Base-by-base conservation (phyloP, 2,797 vertebrate genomes). In the Danionella dracula region DNA sequence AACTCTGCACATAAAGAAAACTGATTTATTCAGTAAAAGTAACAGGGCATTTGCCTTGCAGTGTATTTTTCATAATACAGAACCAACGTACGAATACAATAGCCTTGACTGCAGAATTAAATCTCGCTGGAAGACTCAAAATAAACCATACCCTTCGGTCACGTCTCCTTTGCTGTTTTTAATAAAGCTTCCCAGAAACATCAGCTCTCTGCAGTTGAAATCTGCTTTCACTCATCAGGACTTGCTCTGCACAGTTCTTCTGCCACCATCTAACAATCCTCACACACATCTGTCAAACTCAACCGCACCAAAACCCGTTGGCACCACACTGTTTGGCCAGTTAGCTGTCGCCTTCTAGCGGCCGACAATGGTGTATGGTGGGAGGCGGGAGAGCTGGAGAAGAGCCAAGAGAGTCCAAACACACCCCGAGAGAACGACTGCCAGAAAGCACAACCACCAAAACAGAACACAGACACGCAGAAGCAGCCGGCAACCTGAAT, bases 271-370 rank as follows among this genome's bases (percentile, higher is more conserved):
- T n/a, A n/a, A n/a, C n/a, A n/a, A 13, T 16, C n/a, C 27, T 13
- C 13, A 16, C 6, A 27, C 0, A 31, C 8, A 32, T 60, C 12
- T 7, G 8, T 38, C 51, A 55, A 23, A 40, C 32, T 23, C 8
- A 19, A 57, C 38, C 5, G 41, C 37, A 44, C 40, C 23, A 20
- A 44, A 44, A 7, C 38, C 17, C 15, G 57, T 15, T 23, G 13
- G 40, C 11, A 5, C 21, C 23, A 19, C 12, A 66, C 9, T 23
- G 10, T 51, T 50, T 31, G 10, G 51, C 9, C 31, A 27, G 9
- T 6, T 2, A 50, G 20, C 31, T 41, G 53, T 27, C 10, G 46
- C 75, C 56, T 70, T 34, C 72, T 11, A 62, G 72, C 62, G 75
- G 75, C 11, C 29, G 35, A 48, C 4, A 1, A 15, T 42, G 49